Evolutionary conservation across 1,140 invertebrate genomes (phyloP), one percentile per base, ranked within the genome.

Genomic region (Octopus sinensis): DNA sequence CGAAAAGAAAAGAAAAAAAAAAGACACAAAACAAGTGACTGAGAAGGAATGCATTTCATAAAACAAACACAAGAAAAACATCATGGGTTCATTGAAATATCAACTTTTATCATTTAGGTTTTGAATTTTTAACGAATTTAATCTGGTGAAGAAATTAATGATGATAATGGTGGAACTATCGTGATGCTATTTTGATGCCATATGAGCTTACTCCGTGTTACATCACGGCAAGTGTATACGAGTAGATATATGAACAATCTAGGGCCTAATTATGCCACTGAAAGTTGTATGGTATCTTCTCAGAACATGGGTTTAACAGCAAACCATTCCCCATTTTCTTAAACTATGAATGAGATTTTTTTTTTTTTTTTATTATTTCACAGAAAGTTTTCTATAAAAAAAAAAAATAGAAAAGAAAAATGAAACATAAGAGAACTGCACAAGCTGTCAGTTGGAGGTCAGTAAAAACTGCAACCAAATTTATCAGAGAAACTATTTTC

Each of bases 401-500:
- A 43, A 43, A 43, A 43, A 43, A 43, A 43, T 43, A 43, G 30
- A 43, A 43, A 43, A 43, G 30, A 43, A 43, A 43, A 43, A 43
- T 43, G 30, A 43, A 43, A 43, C 1, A 43, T 43, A 43, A 43
- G 3, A 43, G 30, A 43, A 43, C 30, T 43, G 30, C 30, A 43
- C 30, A 43, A 43, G 30, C 30, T 43, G 30, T 43, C 30, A 13
- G 6, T 13, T 23, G 13, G 68, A 13, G 30, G 68, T 73, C 68
- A 73, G 17, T 23, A n/a, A 12, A 6, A 5, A 17, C 17, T 17
- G 13, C 30, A 73, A 73, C 68, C 5, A 73, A 13, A 73, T 13
- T n/a, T 12, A 73, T 73, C 68, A 9, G 68, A 73, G 30, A 43
- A 73, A 73, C 68, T 73, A 73, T 73, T 73, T 73, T 73, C 68